Base-by-base conservation (phyloP, 2,797 vertebrate species). In the Molossus molossus region DNA sequence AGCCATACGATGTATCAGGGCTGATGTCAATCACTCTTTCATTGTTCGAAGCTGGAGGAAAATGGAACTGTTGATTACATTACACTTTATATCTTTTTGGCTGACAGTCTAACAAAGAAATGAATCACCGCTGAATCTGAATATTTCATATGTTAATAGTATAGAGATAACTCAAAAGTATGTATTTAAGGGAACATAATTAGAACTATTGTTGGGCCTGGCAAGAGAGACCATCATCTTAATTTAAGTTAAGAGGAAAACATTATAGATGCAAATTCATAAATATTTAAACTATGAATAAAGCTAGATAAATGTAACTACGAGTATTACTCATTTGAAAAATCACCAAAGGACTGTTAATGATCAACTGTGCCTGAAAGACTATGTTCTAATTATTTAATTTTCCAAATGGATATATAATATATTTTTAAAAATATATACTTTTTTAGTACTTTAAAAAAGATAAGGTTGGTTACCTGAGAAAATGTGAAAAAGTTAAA, bases 231-330 rank as follows among this genome's bases (percentile, higher is more conserved):
- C 21, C 17, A 86, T 81, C 40, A 45, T 55, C 18, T 89, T 85
- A 72, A 87, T 76, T 79, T 37, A 60, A 15, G 1, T n/a, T 57
- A 25, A 90, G 20, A 81, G 75, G 29, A 55, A 81, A 79, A 65
- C 11, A 82, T 87, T 57, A 70, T 25, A 45, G 23, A 88, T 33
- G n/a, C 67, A 76, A 89, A 67, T 67, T 86, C 53, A 62, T 60
- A n/a, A 75, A 75, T 92, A 90, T 85, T 86, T 84, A 69, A 33
- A 53, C 21, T 25, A 33, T 86, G 15, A 85, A 81, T 45, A 67
- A 45, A 82, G 6, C 18, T 76, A 65, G 33, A 60, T 80, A 75
- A 86, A 64, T 76, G 23, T n/a, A 86, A 77, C 48, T 67, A 75
- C 53, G 58, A 85, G 12, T 29, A 29, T 37, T 17, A 70, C 65